A percentile compares a stretch with the other conserved stretches of the same genome.
Evolutionary conservation across 2,113 vertebrate species (phyloP).

Genomic region (Anoplopoma fimbria): DNA sequence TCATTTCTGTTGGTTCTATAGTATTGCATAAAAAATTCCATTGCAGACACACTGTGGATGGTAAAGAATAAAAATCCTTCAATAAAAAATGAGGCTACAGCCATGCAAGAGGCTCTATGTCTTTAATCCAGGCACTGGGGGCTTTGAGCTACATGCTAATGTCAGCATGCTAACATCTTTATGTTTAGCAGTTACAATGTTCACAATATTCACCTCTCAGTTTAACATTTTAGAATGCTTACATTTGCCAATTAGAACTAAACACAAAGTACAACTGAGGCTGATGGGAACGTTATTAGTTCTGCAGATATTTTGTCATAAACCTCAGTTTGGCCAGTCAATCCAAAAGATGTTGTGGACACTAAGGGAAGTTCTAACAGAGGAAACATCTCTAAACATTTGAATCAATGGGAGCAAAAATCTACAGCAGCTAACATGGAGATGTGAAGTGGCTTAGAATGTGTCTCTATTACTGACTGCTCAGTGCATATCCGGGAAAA

Average conservation of each 20-base stretch:
- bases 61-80: not conserved
- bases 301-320: not conserved
- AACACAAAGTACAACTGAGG: too few species aligned
- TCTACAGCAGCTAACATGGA: not conserved
- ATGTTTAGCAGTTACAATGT: too few species aligned
- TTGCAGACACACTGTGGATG: not conserved
- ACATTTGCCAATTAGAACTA: too few species aligned
- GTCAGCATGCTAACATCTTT: not conserved
- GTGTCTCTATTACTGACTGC: not conserved
- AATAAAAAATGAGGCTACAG: not conserved
- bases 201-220: too few species aligned
- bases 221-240: too few species aligned
- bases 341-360: not conserved
- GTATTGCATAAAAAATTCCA: not conserved
- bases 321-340: too few species aligned
- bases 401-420: not conserved
- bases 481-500: not conserved
- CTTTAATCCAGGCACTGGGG: not conserved
- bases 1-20: too few species aligned
- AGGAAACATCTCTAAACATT: not conserved
- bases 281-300: too few species aligned
- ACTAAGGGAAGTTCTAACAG: not conserved
- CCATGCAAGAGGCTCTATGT: not conserved
- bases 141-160: not conserved
- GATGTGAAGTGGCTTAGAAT: not conserved